These are phyloP conservation scores for Leptinotarsa lineolata DNA, from an alignment of 1,140 invertebrate species.

Conservation along the genomic window DNA sequence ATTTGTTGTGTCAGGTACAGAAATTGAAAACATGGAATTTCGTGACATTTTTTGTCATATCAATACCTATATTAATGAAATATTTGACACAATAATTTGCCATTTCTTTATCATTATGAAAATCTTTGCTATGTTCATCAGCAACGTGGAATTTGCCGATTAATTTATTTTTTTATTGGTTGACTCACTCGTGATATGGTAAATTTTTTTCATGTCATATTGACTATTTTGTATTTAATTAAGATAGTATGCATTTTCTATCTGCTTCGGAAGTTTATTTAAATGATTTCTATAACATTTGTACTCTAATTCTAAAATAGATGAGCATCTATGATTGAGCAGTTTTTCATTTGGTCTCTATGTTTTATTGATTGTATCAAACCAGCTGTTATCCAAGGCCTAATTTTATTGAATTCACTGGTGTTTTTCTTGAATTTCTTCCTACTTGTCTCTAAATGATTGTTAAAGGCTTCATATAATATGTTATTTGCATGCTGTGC, in stretches of 20 bases:
- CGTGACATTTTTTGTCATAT: constrained; percentile 7
- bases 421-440: constrained; percentile 5
- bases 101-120: constrained; percentile 7
- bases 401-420: not conserved
- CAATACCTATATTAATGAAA: constrained; percentile 14
- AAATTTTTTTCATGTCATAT: constrained; percentile 18
- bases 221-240: constrained; percentile 11
- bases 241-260: not conserved
- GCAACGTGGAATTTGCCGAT: constrained; percentile 13
- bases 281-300: constrained; percentile 7
- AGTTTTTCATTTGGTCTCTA: not conserved
- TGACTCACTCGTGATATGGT: constrained; percentile 14
- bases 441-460: constrained; percentile 2
- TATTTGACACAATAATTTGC: constrained; percentile 17
- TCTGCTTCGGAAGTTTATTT: constrained; percentile 3
- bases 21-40: constrained; percentile 1
- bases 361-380: constrained; percentile 4
- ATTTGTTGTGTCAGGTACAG: no score
- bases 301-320: constrained; percentile 2
- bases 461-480: no score
- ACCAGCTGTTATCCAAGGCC: constrained; percentile 1
- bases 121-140: constrained; percentile 7
- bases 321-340: not conserved
- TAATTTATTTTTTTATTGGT: constrained; percentile 9
- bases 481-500: no score